A percentile compares a stretch with the other conserved stretches of the same genome.
Evolutionary conservation across 2,888 invertebrate species (phyloP).

Genomic region (Willowsia nigromaculata): DNA sequence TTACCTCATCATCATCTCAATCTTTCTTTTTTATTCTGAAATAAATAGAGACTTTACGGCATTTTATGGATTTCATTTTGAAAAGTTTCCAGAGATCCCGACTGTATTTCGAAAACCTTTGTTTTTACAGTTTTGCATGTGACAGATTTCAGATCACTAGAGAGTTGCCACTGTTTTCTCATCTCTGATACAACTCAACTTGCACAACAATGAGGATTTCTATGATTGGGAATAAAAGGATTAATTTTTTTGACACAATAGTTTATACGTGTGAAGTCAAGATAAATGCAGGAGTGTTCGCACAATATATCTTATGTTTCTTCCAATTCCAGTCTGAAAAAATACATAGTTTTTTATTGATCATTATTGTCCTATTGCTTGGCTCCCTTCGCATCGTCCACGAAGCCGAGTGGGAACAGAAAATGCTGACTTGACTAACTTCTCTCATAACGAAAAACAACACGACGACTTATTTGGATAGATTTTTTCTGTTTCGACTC

Average conservation of each 20-base stretch:
- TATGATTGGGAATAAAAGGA: too few relatives aligned
- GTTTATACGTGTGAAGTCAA: too few relatives aligned
- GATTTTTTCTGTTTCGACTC: neutral
- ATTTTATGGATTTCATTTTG: constrained; percentile 20
- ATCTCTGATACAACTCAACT: too few relatives aligned
- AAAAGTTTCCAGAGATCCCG: constrained; percentile 6
- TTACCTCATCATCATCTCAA: constrained; percentile 7
- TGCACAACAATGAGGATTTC: too few relatives aligned
- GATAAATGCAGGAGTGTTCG: too few relatives aligned
- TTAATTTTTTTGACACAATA: too few relatives aligned
- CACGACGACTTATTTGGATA: neutral
- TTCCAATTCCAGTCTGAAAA: too few relatives aligned
- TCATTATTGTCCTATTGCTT: neutral
- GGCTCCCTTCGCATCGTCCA: neutral
- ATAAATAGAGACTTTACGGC: constrained; percentile 1
- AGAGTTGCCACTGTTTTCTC: neutral
- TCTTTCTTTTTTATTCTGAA: constrained; percentile 38
- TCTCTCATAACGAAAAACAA: neutral
- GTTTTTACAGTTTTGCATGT: neutral
- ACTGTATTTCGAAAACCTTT: too few relatives aligned
- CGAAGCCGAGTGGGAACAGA: neutral
- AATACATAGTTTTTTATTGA: neutral
- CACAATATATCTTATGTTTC: too few relatives aligned
- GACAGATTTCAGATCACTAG: constrained; percentile 32
- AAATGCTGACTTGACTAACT: neutral